phyloP scores from a whole-genome alignment of 2,888 invertebrate species.

The Diplolepis rosae region DNA sequence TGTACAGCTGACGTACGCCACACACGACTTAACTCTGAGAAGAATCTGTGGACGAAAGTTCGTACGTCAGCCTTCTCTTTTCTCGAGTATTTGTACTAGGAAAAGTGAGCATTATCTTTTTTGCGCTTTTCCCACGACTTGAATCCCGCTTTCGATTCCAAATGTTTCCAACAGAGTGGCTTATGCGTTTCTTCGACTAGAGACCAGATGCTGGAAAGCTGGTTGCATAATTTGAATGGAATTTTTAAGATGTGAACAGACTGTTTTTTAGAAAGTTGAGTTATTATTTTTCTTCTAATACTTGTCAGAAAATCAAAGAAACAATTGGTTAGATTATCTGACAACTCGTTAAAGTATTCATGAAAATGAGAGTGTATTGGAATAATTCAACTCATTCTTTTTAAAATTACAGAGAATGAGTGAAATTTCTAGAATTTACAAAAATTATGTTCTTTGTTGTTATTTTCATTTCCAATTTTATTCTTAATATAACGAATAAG shows the following conservation, averaged over 20 bases:
- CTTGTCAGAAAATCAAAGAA: background rate
- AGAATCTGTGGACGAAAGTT: constrained; percentile 29
- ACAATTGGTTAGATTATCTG: too few species aligned
- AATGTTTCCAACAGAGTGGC: background rate
- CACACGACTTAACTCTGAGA: constrained; percentile 41
- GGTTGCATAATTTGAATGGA: background rate
- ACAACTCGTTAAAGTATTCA: too few species aligned
- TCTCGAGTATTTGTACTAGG: constrained; percentile 5
- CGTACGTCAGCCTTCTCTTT: constrained; percentile 24
- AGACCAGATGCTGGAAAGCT: background rate
- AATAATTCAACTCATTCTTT: too few species aligned
- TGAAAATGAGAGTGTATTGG: too few species aligned
- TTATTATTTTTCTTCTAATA: background rate
- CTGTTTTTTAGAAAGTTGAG: background rate
- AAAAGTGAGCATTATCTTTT: constrained; percentile 19
- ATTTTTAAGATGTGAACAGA: background rate
- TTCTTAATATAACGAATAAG: too few species aligned
- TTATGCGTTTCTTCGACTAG: background rate
- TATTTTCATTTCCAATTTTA: too few species aligned
- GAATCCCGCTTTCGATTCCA: constrained; percentile 33
- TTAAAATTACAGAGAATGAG: too few species aligned
- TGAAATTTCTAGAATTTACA: too few species aligned
- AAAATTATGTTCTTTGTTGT: too few species aligned
- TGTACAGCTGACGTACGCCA: constrained; percentile 43
- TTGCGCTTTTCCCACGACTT: constrained; percentile 36